phyloP scores from a whole-genome alignment of 1,140 invertebrate species.

The Cepaea nemoralis region DNA sequence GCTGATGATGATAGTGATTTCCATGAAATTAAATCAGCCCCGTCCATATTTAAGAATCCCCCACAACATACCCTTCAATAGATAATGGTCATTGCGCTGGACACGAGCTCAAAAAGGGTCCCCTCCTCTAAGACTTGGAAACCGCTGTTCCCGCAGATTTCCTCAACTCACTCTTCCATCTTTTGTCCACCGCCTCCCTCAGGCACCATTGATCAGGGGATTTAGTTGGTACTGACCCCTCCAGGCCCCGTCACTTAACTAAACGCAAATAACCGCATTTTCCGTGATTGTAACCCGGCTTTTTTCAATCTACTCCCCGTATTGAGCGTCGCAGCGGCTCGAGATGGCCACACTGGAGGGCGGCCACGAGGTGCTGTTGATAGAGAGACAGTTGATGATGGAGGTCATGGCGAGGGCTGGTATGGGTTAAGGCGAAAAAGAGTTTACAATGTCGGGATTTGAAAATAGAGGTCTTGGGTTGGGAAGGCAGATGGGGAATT shows the following conservation, averaged over 20 bases:
- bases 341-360: neutral
- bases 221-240: constrained; percentile 2
- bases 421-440: neutral
- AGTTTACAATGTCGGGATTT: neutral
- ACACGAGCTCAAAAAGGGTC: too few relatives aligned
- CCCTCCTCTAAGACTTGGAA: too few relatives aligned
- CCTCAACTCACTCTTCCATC: neutral
- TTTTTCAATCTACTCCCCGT: constrained; percentile 26
- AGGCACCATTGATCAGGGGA: neutral
- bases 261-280: constrained; percentile 34
- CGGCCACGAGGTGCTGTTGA: neutral
- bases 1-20: too few relatives aligned
- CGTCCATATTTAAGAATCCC: too few relatives aligned
- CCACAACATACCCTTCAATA: too few relatives aligned
- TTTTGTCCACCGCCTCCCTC: neutral
- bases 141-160: neutral
- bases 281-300: constrained; percentile 25
- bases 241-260: constrained; percentile 15
- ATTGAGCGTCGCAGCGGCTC: neutral
- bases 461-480: neutral
- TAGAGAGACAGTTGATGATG: neutral
- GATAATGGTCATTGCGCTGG: too few relatives aligned
- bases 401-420: neutral
- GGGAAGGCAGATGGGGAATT: neutral
- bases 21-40: too few relatives aligned